phyloP scores from a whole-genome alignment of 2,888 invertebrate species.

The Synanthedon formicaeformis region DNA sequence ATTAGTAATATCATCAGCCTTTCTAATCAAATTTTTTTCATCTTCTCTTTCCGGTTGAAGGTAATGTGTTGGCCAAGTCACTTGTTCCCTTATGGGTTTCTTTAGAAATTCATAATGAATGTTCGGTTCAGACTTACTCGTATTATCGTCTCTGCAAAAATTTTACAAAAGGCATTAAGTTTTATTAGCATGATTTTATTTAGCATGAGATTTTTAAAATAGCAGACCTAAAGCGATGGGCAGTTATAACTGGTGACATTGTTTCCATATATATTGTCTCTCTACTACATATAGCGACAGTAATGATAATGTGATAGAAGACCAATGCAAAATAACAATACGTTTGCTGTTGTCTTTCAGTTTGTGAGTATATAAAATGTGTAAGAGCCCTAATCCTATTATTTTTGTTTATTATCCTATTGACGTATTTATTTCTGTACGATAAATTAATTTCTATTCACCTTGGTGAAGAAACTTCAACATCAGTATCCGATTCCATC shows the following conservation, averaged over 20 bases:
- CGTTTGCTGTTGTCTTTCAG: too few relatives aligned
- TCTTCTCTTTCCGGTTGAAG: constrained; percentile 58
- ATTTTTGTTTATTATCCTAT: too few relatives aligned
- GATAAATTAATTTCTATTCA: constrained; percentile 7
- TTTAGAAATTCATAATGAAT: constrained; percentile 42
- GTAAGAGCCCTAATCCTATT: too few relatives aligned
- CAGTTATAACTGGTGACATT: not conserved
- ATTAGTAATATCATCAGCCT: constrained; percentile 59
- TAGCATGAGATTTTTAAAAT: not conserved
- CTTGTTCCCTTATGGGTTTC: constrained; percentile 53
- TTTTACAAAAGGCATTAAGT: not conserved
- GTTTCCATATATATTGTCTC: not conserved
- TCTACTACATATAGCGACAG: not conserved
- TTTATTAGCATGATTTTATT: too few relatives aligned
- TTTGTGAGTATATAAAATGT: too few relatives aligned
- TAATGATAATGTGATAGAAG: too few relatives aligned
- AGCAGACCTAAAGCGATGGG: not conserved
- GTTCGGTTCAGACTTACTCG: constrained; percentile 20
- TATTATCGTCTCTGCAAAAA: constrained; percentile 27
- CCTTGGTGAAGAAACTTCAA: constrained; percentile 40
- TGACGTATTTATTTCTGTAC: too few relatives aligned
- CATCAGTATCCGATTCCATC: constrained; percentile 56
- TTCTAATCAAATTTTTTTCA: constrained; percentile 55
- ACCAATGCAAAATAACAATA: too few relatives aligned
- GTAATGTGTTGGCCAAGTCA: constrained; percentile 56